phyloP scores from a whole-genome alignment of 2,888 invertebrate genomes.

The Helobdella robusta region DNA sequence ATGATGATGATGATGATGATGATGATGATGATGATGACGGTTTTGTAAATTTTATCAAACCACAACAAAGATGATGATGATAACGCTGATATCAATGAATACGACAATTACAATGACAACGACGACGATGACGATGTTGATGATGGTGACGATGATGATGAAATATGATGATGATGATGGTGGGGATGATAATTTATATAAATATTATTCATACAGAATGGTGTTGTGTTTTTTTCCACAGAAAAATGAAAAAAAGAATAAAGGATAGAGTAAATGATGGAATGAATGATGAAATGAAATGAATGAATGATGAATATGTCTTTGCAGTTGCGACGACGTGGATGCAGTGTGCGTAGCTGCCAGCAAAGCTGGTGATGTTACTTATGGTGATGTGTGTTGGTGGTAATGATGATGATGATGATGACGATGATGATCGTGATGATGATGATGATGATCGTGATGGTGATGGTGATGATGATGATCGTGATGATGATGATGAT shows the following conservation, averaged over 20 bases:
- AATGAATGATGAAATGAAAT: too few species aligned
- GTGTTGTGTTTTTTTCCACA: too few species aligned
- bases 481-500: constrained; percentile 29
- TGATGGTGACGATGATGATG: constrained; percentile 18
- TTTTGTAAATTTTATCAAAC: too few species aligned
- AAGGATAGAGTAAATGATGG: too few species aligned
- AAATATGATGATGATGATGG: not conserved
- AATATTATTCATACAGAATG: too few species aligned
- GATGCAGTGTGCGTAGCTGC: too few species aligned
- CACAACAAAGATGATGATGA: constrained; percentile 27
- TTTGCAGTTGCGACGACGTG: too few species aligned
- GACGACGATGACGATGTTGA: constrained; percentile 28
- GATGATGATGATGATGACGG: constrained; percentile 22
- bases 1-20: constrained; percentile 24
- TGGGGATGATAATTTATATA: constrained; percentile 5
- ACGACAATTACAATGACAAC: not conserved
- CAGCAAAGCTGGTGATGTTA: too few species aligned
- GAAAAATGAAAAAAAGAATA: too few species aligned
- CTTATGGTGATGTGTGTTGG: not conserved
- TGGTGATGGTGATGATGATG: constrained; percentile 27
- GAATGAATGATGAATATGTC: too few species aligned
- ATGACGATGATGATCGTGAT: constrained; percentile 24
- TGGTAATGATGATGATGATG: constrained; percentile 11
- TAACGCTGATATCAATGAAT: constrained; percentile 18
- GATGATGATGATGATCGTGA: constrained; percentile 28